These are phyloP conservation scores for Sycophila texana DNA, from an alignment of 2,888 invertebrate genomes.

Conservation along the genomic window DNA sequence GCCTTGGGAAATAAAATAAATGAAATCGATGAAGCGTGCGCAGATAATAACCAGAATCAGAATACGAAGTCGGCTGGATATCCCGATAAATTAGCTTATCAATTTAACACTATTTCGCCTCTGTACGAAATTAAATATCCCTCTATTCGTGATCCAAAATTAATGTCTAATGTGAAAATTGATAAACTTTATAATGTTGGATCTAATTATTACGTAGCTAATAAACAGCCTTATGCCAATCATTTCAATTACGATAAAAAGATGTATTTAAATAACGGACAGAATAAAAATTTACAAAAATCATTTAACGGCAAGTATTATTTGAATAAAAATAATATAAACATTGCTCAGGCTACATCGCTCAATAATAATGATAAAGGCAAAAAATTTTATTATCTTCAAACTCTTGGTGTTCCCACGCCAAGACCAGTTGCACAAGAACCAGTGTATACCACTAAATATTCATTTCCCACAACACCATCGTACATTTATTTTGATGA, in stretches of 20 bases:
- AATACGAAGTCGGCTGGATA: background rate
- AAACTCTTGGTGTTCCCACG: background rate
- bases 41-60: background rate
- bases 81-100: background rate
- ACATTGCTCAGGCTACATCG: background rate
- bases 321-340: background rate
- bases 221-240: no score
- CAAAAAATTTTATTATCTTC: background rate
- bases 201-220: no score
- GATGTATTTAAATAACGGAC: no score
- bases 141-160: background rate
- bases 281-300: no score
- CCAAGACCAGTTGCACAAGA: background rate
- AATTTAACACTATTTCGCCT: background rate
- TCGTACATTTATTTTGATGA: no score
- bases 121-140: background rate
- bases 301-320: background rate
- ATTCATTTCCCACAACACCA: background rate
- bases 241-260: no score
- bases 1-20: background rate
- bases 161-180: background rate
- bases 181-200: background rate
- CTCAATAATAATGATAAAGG: background rate
- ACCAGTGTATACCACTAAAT: background rate
- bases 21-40: background rate